phyloP scores from a whole-genome alignment of 53 echinoderm and acorn worm genomes.

The Hippasteria phrygiana region DNA sequence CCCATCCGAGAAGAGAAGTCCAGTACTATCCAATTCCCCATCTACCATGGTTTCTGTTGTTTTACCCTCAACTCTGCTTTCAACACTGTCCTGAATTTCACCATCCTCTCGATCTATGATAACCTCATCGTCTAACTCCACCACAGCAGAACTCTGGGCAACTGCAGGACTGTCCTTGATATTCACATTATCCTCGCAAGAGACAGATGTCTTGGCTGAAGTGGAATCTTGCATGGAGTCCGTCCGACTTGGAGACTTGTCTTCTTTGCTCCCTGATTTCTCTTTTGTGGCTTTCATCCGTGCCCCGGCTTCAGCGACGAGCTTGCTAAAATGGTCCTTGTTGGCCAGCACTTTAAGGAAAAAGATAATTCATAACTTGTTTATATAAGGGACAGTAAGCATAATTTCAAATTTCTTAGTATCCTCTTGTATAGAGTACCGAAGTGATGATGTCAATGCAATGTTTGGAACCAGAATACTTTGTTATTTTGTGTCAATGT shows the following conservation, averaged over 20 bases:
- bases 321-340: constrained; percentile 79
- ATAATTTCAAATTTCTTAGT: no score
- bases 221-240: not conserved
- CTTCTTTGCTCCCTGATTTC: not conserved
- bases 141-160: not conserved
- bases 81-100: not conserved
- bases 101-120: constrained; percentile 11
- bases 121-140: not conserved
- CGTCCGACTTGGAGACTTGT: not conserved
- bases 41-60: not conserved
- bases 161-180: not conserved
- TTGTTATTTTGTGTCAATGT: no score
- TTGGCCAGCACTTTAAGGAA: constrained; percentile 79
- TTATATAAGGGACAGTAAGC: no score
- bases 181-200: not conserved
- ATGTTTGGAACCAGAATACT: no score
- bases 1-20: not conserved
- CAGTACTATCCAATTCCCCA: not conserved
- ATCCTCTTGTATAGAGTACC: no score
- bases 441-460: no score
- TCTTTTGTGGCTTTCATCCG: constrained; percentile 67
- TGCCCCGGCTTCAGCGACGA: constrained; percentile 66
- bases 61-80: not conserved
- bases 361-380: constrained; percentile 7
- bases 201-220: not conserved